Evolutionary conservation across 2,797 vertebrate genomes (phyloP), one percentile per base, ranked within the genome.

Genomic region (Acanthurus tractus): DNA sequence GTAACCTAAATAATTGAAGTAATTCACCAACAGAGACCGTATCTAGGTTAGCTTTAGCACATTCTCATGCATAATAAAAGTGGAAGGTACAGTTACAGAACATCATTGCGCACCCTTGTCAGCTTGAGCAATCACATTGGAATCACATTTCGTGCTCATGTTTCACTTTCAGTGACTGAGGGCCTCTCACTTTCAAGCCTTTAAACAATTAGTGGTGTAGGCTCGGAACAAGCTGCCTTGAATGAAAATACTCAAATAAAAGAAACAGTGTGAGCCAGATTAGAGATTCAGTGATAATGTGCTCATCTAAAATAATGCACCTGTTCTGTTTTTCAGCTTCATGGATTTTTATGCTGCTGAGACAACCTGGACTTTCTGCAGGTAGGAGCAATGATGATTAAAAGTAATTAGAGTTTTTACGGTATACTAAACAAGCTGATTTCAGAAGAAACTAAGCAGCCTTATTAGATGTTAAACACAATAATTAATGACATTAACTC

Each of bases 91-190:
- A 72, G 89, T 92, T 89, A 92, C 92, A 81, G 88, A 90, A 85
- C 80, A 74, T 86, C 84, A 74, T 29, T 80, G 74, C 63, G 81
- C 84, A 77, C 86, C 82, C 76, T 82, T 89, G 85, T 84, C 86
- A 85, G 80, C 59, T 23, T 23, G 46, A 64, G 87, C 81, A 57
- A 14, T 57, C 78, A 62, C 52, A 66, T 53, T 80, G 83, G 93
- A 84, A 74, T 96, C 92, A 46, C 63, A 76, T 96, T 95, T 84
- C 94, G 8, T 86, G 88, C 81, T 92, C 87, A 52, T 63, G 83
- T 94, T 95, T 94, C 95, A 93, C 93, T 95, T 92, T 95, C 89
- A 88, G 78, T 80, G 79, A 88, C 88, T 75, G 70, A 83, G 59
- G 76, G 63, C 81, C 85, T 92, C 82, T 94, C 83, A 82, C 80